phyloP scores from a whole-genome alignment of 2,888 invertebrate genomes.

The Rugalucina vietnamica region DNA sequence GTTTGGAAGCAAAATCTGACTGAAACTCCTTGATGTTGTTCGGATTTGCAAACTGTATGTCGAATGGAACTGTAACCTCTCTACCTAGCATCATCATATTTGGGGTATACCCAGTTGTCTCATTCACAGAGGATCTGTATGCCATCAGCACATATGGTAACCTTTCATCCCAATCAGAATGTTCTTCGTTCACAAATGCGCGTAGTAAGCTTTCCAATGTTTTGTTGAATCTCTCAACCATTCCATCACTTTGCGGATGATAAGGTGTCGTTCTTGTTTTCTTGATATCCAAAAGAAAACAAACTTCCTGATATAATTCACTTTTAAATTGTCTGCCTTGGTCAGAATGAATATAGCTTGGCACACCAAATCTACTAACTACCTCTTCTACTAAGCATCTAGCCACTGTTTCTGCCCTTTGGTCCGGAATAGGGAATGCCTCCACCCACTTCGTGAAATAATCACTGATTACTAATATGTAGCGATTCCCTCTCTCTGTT shows the following conservation, averaged over 20 bases:
- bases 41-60: background rate
- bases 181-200: conserved; percentile 4
- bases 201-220: conserved; percentile 1
- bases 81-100: background rate
- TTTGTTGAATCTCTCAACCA: background rate
- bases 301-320: background rate
- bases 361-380: conserved; percentile 5
- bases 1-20: background rate
- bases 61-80: conserved; percentile 4
- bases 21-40: background rate
- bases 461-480: background rate
- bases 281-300: conserved; percentile 5
- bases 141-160: conserved; percentile 4
- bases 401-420: background rate
- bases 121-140: background rate
- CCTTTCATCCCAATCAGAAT: conserved; percentile 5
- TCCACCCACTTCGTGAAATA: conserved; percentile 3
- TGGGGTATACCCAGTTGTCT: background rate
- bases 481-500: conserved; percentile 5
- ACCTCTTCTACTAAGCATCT: background rate
- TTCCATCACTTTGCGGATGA: conserved; percentile 5
- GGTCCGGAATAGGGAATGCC: background rate
- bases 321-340: background rate
- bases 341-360: conserved; percentile 2
- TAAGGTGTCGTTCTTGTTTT: background rate